Conservation (phyloP, 2,888 invertebrate genomes). For the Cantharis rustica region DNA sequence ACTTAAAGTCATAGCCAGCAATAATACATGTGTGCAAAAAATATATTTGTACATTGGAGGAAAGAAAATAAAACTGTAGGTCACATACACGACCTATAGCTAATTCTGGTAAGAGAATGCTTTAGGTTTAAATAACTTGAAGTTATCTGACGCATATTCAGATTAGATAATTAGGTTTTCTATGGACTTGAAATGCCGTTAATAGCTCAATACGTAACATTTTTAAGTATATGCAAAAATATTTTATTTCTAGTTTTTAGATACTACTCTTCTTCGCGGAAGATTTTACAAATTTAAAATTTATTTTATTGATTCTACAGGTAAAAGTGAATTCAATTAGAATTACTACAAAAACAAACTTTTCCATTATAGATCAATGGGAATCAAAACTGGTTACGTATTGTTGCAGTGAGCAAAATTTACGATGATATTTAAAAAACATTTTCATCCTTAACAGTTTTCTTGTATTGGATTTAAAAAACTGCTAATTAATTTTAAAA, state of each 20-base stretch:
- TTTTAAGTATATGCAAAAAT: neutral
- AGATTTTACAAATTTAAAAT: neutral
- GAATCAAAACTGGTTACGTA: neutral
- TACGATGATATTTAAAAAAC: neutral
- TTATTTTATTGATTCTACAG: neutral
- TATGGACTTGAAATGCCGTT: too few relatives aligned
- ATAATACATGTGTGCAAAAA: neutral
- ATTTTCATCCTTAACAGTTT: neutral
- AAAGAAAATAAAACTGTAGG: neutral
- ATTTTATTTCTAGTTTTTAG: neutral
- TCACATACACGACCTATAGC: constrained; percentile 12
- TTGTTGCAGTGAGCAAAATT: neutral
- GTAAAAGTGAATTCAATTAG: neutral
- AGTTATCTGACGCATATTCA: neutral
- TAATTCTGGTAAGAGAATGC: constrained; percentile 8
- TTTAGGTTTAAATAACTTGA: neutral
- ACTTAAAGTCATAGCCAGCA: neutral
- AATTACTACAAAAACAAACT: neutral
- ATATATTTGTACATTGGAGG: neutral
- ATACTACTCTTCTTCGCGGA: neutral
- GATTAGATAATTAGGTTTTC: neutral
- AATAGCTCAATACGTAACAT: neutral
- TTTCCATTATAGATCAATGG: neutral
- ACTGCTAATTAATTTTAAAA: neutral
- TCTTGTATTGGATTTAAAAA: neutral